Conservation (phyloP, 2,113 vertebrate genomes). For the Terrapene triunguis region DNA sequence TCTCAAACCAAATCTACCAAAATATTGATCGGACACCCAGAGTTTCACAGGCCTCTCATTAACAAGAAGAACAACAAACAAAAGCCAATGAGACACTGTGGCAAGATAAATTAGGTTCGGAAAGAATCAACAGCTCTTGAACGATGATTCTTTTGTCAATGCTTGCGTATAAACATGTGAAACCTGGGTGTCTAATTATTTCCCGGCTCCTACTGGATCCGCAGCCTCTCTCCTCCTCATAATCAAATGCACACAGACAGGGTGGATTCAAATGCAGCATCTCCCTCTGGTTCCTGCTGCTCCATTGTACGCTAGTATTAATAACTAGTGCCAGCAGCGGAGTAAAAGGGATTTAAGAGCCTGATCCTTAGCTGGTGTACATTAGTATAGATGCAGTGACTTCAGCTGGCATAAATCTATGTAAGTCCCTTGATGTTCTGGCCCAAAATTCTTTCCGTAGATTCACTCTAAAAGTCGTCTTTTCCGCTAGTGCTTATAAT, state of each 20-base stretch:
- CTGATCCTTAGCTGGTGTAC: not conserved
- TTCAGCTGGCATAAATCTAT: not conserved
- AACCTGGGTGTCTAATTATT: not conserved
- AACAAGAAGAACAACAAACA: slow-evolving; percentile 43
- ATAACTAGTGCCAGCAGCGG: not conserved
- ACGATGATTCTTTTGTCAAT: slow-evolving; percentile 18
- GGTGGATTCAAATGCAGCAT: too few relatives aligned
- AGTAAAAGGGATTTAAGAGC: not conserved
- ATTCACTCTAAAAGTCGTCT: not conserved
- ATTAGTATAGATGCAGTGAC: not conserved
- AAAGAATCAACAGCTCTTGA: slow-evolving; percentile 11
- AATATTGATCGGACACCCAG: slow-evolving; percentile 66
- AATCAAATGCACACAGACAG: too few relatives aligned
- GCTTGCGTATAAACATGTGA: not conserved
- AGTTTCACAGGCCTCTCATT: slow-evolving; percentile 54
- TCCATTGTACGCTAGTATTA: not conserved
- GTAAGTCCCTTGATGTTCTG: not conserved
- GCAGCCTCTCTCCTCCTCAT: not conserved
- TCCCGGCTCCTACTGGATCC: not conserved
- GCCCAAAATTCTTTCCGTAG: not conserved
- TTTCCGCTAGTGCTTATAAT: not conserved
- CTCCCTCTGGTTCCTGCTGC: not conserved
- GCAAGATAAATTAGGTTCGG: slow-evolving; percentile 34
- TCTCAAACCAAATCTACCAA: slow-evolving; percentile 74
- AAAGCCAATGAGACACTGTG: not conserved